Conservation (phyloP, 2,797 vertebrate species). For the Phaenicophaeus curvirostris region DNA sequence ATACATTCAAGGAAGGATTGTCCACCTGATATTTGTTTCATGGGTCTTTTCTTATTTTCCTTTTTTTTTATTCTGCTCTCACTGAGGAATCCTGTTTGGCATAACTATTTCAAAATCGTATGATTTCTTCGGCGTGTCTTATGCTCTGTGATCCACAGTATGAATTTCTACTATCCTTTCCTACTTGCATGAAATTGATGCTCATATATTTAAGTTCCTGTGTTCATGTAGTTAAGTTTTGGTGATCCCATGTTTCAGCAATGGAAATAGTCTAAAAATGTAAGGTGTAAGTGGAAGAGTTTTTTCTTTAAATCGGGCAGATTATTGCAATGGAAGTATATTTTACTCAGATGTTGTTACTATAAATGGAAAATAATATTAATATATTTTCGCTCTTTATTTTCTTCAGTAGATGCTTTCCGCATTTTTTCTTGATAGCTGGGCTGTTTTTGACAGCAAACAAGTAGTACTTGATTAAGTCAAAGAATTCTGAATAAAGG, state of each 20-base stretch:
- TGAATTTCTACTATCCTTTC: background rate
- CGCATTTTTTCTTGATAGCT: background rate
- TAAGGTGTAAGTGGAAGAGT: background rate
- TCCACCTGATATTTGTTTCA: background rate
- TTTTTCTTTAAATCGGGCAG: background rate
- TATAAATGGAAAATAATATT: background rate
- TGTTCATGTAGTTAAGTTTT: background rate
- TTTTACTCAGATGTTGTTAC: background rate
- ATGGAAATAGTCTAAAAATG: background rate
- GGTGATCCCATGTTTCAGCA: background rate
- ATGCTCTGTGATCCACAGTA: background rate
- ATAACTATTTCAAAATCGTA: background rate
- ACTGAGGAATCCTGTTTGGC: background rate
- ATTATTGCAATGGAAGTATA: background rate
- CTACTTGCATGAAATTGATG: background rate
- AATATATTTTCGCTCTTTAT: background rate
- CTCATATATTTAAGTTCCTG: background rate
- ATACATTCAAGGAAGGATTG: background rate
- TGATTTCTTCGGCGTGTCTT: background rate
- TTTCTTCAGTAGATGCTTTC: background rate
- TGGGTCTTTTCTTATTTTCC: background rate
- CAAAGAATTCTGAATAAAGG: background rate
- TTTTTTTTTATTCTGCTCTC: background rate
- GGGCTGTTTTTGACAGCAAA: background rate
- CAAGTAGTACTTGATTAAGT: background rate